Base-by-base conservation (phyloP, 1,140 invertebrate species). In the Papilio polyxenes region DNA sequence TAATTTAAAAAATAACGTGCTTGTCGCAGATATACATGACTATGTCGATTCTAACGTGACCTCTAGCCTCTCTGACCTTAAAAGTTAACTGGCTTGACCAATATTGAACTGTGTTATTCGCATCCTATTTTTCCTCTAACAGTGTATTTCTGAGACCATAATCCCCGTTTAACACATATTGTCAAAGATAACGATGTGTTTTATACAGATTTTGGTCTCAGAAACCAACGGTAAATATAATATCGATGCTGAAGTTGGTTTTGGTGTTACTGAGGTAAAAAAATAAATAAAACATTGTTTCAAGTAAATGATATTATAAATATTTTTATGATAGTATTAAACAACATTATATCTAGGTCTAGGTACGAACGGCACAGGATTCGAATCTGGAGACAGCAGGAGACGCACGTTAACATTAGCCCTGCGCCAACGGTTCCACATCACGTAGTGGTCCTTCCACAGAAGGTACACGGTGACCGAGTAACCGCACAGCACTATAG, bases 371-470 rank as follows among this genome's bases (percentile, higher is more conserved):
- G 92, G 92, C 48, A 93, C 91, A 8, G 93, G 93, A 62, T 91
- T 91, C 8, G 92, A 77, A 75, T 94, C 93, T 0, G 92, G 92
- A 0, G 88, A 86, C 13, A 95, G 86, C 0, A 94, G 85, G 7
- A 95, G 82, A 48, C 93, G 85, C 15, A 95, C 93, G 81, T 94
- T 94, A 11, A 94, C 93, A 78, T 94, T 95, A 9, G 93, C 93
- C 40, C 92, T 83, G 20, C 94, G 82, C 94, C 94, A 95, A 48
- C 94, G 82, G 74, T 93, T 93, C 94, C 94, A 95, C 91, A 94
- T 91, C 37, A 93, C 89, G 82, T 93, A 93, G 82, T 95, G 94
- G 77, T 95, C 93, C 77, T 94, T 94, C 93, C 94, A 95, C 11
- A 94, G 87, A n/a, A 94, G 87, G 83, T 94, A 95, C 2, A 94